Percentiles rank a stretch among this genome's conserved stretches.
These are phyloP conservation scores for Eledona agricola DNA, from an alignment of 2,888 invertebrate species.

Conservation along the genomic window DNA sequence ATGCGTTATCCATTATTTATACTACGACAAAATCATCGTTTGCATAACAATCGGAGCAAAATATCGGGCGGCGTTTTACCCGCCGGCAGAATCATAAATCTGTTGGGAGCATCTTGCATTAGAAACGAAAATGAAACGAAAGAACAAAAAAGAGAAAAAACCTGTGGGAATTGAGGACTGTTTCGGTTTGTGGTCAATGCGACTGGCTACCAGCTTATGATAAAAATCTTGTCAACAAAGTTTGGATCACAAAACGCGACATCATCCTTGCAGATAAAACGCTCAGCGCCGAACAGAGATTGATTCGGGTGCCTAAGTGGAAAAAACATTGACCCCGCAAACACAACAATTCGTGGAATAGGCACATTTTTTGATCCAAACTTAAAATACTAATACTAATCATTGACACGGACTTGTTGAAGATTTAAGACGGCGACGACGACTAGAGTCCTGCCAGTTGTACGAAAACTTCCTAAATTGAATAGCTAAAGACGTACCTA, in stretches of 20 bases:
- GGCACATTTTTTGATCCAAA: slow-evolving; percentile 5
- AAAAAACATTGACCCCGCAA: too few relatives aligned
- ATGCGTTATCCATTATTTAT: too few relatives aligned
- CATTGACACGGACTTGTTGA: too few relatives aligned
- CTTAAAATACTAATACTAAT: neutral
- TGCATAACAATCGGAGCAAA: too few relatives aligned
- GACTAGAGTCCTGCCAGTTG: neutral
- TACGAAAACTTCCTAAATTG: neutral
- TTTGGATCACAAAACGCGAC: too few relatives aligned
- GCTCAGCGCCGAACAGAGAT: too few relatives aligned
- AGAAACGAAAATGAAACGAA: neutral
- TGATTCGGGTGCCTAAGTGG: too few relatives aligned
- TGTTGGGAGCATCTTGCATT: neutral
- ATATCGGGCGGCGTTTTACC: too few relatives aligned
- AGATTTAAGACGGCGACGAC: neutral
- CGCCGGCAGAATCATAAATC: slow-evolving; percentile 4
- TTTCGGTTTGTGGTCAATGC: slow-evolving; percentile 29
- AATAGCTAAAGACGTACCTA: slow-evolving; percentile 71
- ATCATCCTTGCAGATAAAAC: too few relatives aligned
- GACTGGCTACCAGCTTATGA: slow-evolving; percentile 34
- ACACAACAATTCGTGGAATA: too few relatives aligned
- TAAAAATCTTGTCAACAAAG: too few relatives aligned
- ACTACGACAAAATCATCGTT: too few relatives aligned
- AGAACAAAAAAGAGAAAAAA: slow-evolving; percentile 14
- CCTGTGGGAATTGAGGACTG: slow-evolving; percentile 21